A percentile compares a stretch with the other conserved stretches of the same genome.
Evolutionary conservation across 2,888 invertebrate species (phyloP).

Genomic region (Hirtodrosophila duncani): DNA sequence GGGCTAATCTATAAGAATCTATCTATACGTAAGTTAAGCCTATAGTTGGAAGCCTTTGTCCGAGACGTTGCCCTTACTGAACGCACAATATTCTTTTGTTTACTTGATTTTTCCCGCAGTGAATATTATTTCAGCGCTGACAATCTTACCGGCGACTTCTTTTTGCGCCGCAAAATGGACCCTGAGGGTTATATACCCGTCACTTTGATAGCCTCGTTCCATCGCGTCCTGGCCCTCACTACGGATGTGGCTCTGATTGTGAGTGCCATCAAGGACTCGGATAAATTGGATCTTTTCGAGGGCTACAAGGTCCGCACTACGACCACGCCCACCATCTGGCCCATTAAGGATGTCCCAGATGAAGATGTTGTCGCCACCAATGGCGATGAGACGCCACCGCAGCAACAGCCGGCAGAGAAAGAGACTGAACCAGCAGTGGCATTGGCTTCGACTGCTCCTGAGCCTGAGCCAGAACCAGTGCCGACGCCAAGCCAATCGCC

Average conservation of each 20-base stretch:
- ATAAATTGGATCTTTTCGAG: slow-evolving; percentile 88
- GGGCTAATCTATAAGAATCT: too few species aligned
- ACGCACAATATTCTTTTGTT: neutral
- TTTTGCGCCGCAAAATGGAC: slow-evolving; percentile 97
- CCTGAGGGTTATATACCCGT: slow-evolving; percentile 95
- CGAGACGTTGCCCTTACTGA: slow-evolving; percentile 3
- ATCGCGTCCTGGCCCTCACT: slow-evolving; percentile 92
- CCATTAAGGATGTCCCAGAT: slow-evolving; percentile 83
- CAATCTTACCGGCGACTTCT: slow-evolving; percentile 96
- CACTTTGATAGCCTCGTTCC: slow-evolving; percentile 96
- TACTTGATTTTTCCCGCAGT: slow-evolving; percentile 79
- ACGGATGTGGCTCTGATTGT: slow-evolving; percentile 90
- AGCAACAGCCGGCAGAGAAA: slow-evolving; percentile 4
- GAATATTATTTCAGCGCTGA: slow-evolving; percentile 99
- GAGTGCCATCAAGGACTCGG: slow-evolving; percentile 91
- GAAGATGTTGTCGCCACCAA: slow-evolving; percentile 14
- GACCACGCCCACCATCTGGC: slow-evolving; percentile 92
- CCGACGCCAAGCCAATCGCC: slow-evolving; percentile 34
- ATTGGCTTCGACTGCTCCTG: too few species aligned
- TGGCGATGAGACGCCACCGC: neutral
- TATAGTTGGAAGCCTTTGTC: too few species aligned
- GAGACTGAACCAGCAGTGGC: slow-evolving; percentile 43
- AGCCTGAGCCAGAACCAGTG: slow-evolving; percentile 2
- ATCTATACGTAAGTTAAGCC: too few species aligned
- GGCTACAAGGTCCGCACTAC: slow-evolving; percentile 91